phyloP scores from a whole-genome alignment of 2,113 vertebrate species.

The Callochromis pleurospilus region DNA sequence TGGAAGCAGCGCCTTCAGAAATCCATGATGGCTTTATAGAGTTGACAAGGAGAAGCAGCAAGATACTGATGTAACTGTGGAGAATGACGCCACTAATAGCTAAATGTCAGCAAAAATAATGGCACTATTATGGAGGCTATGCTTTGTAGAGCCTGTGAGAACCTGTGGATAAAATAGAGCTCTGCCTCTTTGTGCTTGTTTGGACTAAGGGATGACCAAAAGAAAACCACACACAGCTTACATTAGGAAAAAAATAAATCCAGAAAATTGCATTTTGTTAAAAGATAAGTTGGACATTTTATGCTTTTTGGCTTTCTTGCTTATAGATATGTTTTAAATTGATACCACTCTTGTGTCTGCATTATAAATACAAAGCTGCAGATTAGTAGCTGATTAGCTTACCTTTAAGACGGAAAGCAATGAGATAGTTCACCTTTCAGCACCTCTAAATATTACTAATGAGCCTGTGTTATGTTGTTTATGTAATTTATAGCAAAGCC shows the following conservation, averaged over 20 bases:
- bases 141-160: background rate
- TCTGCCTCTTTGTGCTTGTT: background rate
- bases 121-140: background rate
- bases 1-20: slow-evolving; percentile 8
- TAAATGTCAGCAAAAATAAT: slow-evolving; percentile 9
- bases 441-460: background rate
- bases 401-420: background rate
- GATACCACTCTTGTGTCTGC: background rate
- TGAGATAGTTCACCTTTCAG: background rate
- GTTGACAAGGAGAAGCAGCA: slow-evolving; percentile 9
- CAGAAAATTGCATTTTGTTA: background rate
- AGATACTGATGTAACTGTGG: background rate
- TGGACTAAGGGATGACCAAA: background rate
- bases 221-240: background rate
- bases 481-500: background rate
- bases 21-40: slow-evolving; percentile 8
- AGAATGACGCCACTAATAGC: background rate
- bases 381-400: background rate
- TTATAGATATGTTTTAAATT: background rate
- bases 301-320: background rate
- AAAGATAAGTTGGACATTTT: background rate
- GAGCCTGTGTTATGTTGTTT: background rate
- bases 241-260: background rate
- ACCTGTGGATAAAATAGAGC: background rate
- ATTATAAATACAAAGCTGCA: background rate